These are phyloP conservation scores for Gonatopus flavifemur DNA, from an alignment of 1,140 invertebrate species.

Conservation along the genomic window DNA sequence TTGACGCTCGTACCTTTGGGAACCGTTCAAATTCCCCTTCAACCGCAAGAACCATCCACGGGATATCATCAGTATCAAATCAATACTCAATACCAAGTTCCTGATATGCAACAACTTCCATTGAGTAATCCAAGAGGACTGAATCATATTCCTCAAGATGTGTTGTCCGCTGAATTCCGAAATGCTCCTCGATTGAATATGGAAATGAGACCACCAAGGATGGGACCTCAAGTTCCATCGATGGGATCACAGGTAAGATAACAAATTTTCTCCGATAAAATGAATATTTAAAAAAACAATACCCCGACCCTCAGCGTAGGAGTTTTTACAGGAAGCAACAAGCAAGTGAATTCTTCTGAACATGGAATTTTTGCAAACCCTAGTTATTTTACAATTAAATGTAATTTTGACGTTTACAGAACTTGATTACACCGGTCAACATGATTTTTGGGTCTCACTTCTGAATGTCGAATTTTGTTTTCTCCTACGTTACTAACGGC, in stretches of 20 bases:
- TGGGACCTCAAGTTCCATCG: constrained; percentile 29
- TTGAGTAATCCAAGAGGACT: constrained; percentile 44
- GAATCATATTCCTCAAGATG: constrained; percentile 39
- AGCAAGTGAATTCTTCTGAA: too few relatives aligned
- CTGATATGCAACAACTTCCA: constrained; percentile 48
- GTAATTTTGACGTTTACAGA: too few relatives aligned
- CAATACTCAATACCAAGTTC: constrained; percentile 49
- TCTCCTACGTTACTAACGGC: too few relatives aligned
- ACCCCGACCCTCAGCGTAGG: too few relatives aligned
- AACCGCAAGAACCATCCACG: constrained; percentile 39
- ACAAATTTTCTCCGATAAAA: too few relatives aligned
- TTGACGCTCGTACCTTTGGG: constrained; percentile 54
- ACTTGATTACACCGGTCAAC: too few relatives aligned
- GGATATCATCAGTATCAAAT: constrained; percentile 48
- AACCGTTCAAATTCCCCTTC: constrained; percentile 51
- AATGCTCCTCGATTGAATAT: constrained; percentile 46
- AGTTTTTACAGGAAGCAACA: too few relatives aligned
- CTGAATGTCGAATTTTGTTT: too few relatives aligned
- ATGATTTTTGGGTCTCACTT: too few relatives aligned
- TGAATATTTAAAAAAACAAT: too few relatives aligned
- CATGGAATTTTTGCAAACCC: too few relatives aligned
- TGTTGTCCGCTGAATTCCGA: constrained; percentile 39
- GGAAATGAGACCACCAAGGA: constrained; percentile 46
- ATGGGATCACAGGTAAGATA: constrained; percentile 30
- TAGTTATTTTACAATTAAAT: too few relatives aligned